Evolutionary conservation across 1,140 invertebrate genomes (phyloP), one percentile per base, ranked within the genome.

Genomic region (Halesus radiatus): DNA sequence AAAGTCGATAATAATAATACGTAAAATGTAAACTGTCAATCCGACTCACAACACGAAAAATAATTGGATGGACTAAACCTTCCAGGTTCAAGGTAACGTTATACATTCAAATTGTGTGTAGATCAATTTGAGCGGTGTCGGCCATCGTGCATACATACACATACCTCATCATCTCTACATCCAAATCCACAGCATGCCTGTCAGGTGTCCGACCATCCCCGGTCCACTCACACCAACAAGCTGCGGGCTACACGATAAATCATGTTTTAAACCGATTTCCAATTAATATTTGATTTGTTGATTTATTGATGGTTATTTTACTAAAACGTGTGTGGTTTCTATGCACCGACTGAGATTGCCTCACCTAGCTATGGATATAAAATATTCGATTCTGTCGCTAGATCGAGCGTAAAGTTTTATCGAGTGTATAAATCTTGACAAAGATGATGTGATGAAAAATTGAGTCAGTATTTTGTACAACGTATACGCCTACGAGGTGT

Each of bases 1-100:
- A 1, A 45, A 13, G 37, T n/a, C n/a, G 29, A 8, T 8, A 16
- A 10, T 23, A 18, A 29, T 50, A n/a, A 56, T 60, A 80, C 54
- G 75, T 76, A 70, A 80, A 76, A 80, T 68, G 75, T 72, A 70
- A 80, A 76, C 79, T 80, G 79, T 80, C 79, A 74, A 72, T 76
- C 74, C 20, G 74, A 80, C 73, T 66, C 62, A 70, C 74, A 80
- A 80, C 73, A 77, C 18, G 32, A 26, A 76, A 72, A 80, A 80
- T 70, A 80, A 80, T 66, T 66, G 76, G 79, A 76, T 66, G 76
- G 74, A 80, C 72, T 75, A 72, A 66, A 75, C 73, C 70, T 74
- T 56, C 70, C 53, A 62, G 53, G 56, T 62, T 45, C 37, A 45
- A 45, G 10, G 37, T 45, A n/a, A 45, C 37, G 13, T 13, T 13